Evolutionary conservation across 2,797 vertebrate species (phyloP), one percentile per base, ranked within the genome.

Genomic region (Eulemur mongoz): DNA sequence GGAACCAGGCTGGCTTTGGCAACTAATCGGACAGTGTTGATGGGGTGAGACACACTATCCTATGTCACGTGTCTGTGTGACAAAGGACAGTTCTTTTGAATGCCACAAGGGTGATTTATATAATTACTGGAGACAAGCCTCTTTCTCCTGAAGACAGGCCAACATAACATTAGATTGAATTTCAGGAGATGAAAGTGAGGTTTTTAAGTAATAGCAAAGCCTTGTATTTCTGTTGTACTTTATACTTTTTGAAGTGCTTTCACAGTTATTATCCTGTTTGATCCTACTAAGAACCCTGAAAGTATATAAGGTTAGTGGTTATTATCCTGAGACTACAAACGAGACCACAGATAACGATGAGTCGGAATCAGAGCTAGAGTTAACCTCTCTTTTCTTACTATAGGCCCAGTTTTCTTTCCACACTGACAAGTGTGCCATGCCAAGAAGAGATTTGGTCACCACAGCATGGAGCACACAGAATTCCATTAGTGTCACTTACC

Each of bases 221-320:
- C 88, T 76, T 90, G 76, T 92, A 78, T 91, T 88, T 95, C 94
- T 87, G 43, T 75, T 40, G 94, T 35, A 8, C 50, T 94, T 93
- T 14, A 2, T 90, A 92, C 65, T 85, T 95, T 97, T 72, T 92
- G 73, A 94, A 97, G 79, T 90, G 73, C 78, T 89, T 96, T 95
- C 65, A 27, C 6, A 22, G 57, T 73, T 69, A 14, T 97, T 93
- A 97, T 89, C 92, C 95, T 35, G 0, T 94, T 89, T 89, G 96
- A 92, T 94, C 91, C 94, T 40, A 65, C 85, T 95, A 72, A 92
- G 90, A 95, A 80, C 73, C 72, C 95, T 54, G 90, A 54, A 79
- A 79, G 92, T 65, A 27, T 35, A 0, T 18, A 27, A 13, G 76
- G 52, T 48, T 65, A 52, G 22, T 70, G 30, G 52, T 43, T 84